Evolutionary conservation across 2,113 vertebrate genomes (phyloP), one percentile per base, ranked within the genome.

Genomic region (Orientallactaga bullata): DNA sequence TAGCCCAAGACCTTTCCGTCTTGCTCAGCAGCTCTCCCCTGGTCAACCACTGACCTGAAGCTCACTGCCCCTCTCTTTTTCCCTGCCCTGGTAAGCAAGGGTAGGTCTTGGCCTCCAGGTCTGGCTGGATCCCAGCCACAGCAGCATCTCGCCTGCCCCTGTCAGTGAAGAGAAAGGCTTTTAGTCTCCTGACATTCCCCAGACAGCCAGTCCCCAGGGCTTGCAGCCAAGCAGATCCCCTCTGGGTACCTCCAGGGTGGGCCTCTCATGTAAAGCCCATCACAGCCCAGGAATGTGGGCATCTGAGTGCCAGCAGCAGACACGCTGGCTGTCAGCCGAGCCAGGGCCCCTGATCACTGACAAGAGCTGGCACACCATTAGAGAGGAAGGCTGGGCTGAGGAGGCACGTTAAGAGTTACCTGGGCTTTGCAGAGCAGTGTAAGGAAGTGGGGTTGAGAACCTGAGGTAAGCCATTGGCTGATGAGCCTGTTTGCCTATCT

Each of bases 271-370:
- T 63, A 35, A 58, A 92, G 72, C 89, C 76, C 0, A 65, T 95
- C 97, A 95, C 79, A 82, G 78, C 55, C 88, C 92, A 95, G 94
- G 96, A 94, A 96, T 95, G 95, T 68, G 92, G 88, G 73, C 92
- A 93, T 88, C 96, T 23, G 11, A 85, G 74, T 65, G 37, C 63
- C 73, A 55, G 42, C 85, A 88, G 78, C 91, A 90, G 95, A 94
- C 91, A 69, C 0, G 21, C 89, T 96, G 93, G 95, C 94, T 92
- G 94, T 47, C 90, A 66, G 95, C 94, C 78, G 32, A 90, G 90
- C 73, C 37, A 15, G 73, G 68, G 92, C 78, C 82, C 72, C 87
- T 88, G 85, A 37, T 68, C 78, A 66, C 93, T 90, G 95, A 85
- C 81, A 83, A 78, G 76, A 94, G 94, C 81, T 82, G 69, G 94